Conservation (phyloP, 2,797 vertebrate species). For the Chaunax sp. region DNA sequence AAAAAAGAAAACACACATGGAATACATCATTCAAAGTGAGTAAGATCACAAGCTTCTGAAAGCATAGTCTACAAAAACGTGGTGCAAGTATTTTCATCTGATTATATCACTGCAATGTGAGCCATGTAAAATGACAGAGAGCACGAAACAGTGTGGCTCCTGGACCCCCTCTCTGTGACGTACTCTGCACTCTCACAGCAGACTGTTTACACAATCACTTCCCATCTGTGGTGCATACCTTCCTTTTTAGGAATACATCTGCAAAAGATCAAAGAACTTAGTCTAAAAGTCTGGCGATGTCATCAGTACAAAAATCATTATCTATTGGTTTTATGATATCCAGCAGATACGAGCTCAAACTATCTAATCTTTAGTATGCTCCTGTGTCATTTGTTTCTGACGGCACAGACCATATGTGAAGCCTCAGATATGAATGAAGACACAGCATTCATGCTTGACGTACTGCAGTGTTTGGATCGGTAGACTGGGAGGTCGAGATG, state of each 20-base stretch:
- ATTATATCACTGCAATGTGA: not conserved
- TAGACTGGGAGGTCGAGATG: not conserved
- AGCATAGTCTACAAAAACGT: not conserved
- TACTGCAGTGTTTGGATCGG: not conserved
- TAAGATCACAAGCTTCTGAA: not conserved
- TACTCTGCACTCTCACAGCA: not conserved
- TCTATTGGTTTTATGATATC: too few species aligned
- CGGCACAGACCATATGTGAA: not conserved
- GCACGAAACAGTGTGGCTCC: conserved; percentile 7
- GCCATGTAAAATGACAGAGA: not conserved
- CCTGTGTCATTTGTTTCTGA: conserved; percentile 11
- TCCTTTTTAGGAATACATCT: conserved; percentile 20
- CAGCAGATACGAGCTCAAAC: not conserved
- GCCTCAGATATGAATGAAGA: conserved; percentile 6
- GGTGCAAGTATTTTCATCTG: not conserved
- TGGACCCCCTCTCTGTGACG: not conserved
- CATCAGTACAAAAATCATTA: not conserved
- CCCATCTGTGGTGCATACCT: conserved; percentile 19
- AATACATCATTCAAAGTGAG: not conserved
- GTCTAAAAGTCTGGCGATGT: not conserved
- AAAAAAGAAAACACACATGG: not conserved
- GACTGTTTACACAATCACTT: conserved; percentile 47
- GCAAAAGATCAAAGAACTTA: not conserved
- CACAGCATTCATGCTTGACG: conserved; percentile 15
- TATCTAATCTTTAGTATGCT: conserved; percentile 19